A percentile compares a stretch with the other conserved stretches of the same genome.
These are phyloP conservation scores for Trichonephila clavata DNA, from an alignment of 1,140 invertebrate species.

Conservation along the genomic window DNA sequence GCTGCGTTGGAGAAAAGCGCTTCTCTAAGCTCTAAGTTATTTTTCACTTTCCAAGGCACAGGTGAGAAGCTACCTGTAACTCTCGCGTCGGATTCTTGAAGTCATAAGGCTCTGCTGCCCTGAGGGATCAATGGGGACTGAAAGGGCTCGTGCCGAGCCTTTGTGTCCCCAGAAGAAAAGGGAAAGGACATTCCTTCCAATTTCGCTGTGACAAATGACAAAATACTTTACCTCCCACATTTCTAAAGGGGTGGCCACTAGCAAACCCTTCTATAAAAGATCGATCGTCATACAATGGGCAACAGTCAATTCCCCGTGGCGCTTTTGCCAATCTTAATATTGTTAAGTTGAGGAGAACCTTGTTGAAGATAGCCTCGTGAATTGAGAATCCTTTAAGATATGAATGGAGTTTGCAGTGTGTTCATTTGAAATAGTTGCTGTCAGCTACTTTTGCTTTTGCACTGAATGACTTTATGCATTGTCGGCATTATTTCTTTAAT, in stretches of 20 bases:
- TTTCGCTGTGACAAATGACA: conserved; percentile 12
- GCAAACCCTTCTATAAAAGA: background rate
- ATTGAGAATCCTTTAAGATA: background rate
- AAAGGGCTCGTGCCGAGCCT: background rate
- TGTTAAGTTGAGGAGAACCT: background rate
- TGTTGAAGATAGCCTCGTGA: background rate
- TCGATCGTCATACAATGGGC: background rate
- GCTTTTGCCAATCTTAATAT: background rate
- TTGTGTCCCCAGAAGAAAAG: background rate
- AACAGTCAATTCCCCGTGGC: background rate
- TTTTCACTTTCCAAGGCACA: background rate
- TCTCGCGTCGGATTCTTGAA: background rate
- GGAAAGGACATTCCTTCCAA: background rate
- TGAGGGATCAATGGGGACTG: background rate
- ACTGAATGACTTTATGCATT: no score
- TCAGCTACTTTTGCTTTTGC: no score
- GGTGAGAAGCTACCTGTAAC: background rate
- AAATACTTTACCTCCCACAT: conserved; percentile 37
- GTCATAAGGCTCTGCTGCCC: background rate
- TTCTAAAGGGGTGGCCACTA: background rate
- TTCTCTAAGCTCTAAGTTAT: background rate
- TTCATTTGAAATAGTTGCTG: no score
- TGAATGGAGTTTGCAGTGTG: no score
- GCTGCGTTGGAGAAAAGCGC: background rate
- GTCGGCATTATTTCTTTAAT: no score